Percentiles rank a stretch among this genome's conserved stretches.
phyloP scores from a whole-genome alignment of 2,797 vertebrate species.

The Psittacula echo region DNA sequence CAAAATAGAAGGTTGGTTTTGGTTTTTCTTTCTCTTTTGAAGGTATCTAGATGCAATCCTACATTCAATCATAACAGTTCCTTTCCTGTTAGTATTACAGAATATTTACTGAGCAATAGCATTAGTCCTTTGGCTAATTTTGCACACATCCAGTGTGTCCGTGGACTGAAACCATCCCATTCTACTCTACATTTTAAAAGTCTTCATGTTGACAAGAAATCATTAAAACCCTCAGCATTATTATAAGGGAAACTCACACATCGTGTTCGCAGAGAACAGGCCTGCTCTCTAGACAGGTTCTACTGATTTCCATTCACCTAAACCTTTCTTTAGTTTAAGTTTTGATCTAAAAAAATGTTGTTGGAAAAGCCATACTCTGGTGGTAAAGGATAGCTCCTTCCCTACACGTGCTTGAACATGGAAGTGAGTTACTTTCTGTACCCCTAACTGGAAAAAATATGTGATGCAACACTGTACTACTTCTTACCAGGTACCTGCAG shows the following conservation, averaged over 20 bases:
- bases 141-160: neutral
- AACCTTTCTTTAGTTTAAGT: neutral
- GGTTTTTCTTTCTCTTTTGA: neutral
- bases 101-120: neutral
- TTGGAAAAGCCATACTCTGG: neutral
- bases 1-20: neutral
- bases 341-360: neutral
- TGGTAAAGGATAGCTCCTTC: neutral
- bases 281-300: neutral
- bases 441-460: neutral
- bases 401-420: neutral
- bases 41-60: neutral
- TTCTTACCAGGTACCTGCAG: neutral
- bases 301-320: neutral
- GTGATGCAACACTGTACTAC: neutral
- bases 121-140: neutral
- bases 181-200: neutral
- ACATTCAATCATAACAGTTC: neutral
- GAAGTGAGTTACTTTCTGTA: neutral
- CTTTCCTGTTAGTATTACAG: neutral
- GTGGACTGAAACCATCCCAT: neutral
- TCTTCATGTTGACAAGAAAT: neutral
- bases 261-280: neutral
- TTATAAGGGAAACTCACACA: neutral
- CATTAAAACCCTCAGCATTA: neutral